Evolutionary conservation across 2,797 vertebrate genomes (phyloP).

Genomic region (Cryptoprocta ferox): DNA sequence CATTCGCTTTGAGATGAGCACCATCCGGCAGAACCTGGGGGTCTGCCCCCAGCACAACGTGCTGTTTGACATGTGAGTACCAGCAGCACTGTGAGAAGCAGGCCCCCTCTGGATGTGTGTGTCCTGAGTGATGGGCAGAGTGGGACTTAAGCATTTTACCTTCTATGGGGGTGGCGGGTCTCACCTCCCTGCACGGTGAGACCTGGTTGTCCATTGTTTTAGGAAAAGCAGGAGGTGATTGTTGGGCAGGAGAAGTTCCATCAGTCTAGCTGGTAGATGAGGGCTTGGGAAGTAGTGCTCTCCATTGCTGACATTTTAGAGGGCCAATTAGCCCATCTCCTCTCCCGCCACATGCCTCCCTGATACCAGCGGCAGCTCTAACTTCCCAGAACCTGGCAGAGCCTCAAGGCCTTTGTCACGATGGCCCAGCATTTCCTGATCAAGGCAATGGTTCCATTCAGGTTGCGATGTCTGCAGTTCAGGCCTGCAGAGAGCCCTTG

Average conservation of each 20-base stretch:
- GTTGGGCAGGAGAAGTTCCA: neutral
- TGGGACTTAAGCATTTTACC: neutral
- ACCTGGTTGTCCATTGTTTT: neutral
- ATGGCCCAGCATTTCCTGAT: neutral
- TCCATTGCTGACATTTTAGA: neutral
- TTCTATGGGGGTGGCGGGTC: neutral
- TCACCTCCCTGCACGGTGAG: neutral
- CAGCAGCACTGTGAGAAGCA: neutral
- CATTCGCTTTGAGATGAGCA: slow-evolving; percentile 94
- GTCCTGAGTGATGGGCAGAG: fast-evolving
- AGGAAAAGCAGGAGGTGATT: neutral
- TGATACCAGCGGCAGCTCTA: neutral
- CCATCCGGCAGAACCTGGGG: slow-evolving; percentile 96
- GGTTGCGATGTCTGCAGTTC: neutral
- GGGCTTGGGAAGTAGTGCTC: neutral
- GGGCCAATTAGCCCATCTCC: neutral
- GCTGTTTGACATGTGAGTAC: slow-evolving; percentile 97
- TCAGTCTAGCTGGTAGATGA: neutral
- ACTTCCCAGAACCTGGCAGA: too few species aligned
- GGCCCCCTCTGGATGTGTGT: neutral
- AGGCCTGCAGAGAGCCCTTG: neutral
- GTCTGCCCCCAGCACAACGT: slow-evolving; percentile 99
- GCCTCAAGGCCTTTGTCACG: neutral
- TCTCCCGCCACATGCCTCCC: fast-evolving
- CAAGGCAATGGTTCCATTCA: neutral